Percentiles rank a stretch among this genome's conserved stretches.
Evolutionary conservation across 2,888 invertebrate species (phyloP).

Genomic region (Acleris literana): DNA sequence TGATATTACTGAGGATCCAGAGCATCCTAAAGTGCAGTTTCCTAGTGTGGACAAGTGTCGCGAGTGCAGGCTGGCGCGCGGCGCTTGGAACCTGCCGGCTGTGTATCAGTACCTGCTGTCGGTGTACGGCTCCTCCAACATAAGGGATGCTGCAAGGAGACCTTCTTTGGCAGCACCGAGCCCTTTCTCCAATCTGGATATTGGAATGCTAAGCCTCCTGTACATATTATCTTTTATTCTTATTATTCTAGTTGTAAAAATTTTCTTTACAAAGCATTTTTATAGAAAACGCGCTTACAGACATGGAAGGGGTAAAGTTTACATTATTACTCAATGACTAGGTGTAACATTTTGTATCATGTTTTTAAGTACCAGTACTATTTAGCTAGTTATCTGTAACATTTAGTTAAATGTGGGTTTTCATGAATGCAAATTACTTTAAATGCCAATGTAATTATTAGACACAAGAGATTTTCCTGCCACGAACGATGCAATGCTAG

Average conservation of each 20-base stretch:
- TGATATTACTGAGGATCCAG: conserved; percentile 95
- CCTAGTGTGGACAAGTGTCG: conserved; percentile 88
- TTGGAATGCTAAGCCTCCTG: conserved; percentile 89
- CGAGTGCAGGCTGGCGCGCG: conserved; percentile 84
- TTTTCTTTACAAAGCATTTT: conserved; percentile 87
- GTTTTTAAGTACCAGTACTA: conserved; percentile 16
- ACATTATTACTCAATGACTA: conserved; percentile 52
- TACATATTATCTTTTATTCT: conserved; percentile 89
- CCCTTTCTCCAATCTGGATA: conserved; percentile 87
- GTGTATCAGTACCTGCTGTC: conserved; percentile 85
- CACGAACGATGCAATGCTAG: too few relatives aligned
- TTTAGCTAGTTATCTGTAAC: conserved; percentile 3
- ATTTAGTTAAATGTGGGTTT: background rate
- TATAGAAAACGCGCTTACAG: conserved; percentile 90
- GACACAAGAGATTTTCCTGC: too few relatives aligned
- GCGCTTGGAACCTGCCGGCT: conserved; percentile 85
- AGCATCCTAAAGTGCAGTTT: conserved; percentile 94
- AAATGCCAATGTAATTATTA: background rate
- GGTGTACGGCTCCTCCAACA: conserved; percentile 68
- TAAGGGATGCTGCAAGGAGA: conserved; percentile 51
- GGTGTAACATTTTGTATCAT: conserved; percentile 38
- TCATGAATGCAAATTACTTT: background rate
- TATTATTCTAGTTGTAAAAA: conserved; percentile 89
- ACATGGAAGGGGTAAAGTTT: conserved; percentile 89
- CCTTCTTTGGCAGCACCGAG: conserved; percentile 60